Base-by-base conservation (phyloP, 2,888 invertebrate species). In the Leucania comma region DNA sequence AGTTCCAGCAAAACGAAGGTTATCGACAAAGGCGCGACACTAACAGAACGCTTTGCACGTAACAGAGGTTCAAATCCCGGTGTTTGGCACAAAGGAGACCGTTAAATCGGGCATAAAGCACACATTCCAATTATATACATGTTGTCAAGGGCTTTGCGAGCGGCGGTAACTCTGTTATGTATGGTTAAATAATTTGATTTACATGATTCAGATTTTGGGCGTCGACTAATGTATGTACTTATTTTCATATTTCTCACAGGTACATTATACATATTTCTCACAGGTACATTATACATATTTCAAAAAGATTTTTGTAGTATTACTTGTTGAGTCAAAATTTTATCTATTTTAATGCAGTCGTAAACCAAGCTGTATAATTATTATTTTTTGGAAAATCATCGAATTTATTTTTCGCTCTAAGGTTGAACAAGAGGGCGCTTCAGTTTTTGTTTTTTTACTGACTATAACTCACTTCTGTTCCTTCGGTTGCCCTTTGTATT, bases 111-210 rank as follows among this genome's bases (percentile, higher is more conserved):
- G 60, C 71, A 71, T 64, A 61, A 61, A 71, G 54, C 60, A 53
- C 38, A 81, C 46, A 71, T 62, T 71, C 56, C 67, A 65, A 77
- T 81, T 71, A 68, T 67, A 67, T 46, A 38, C 38, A 64, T 24
- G 35, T 64, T 69, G 56, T 26, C 56, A 60, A 61, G 24, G 57
- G 29, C 12, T 51, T 59, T n/a, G 22, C 20, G 50, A 38, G 20
- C 35, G 50, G 3, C n/a, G 53, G 46, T 66, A 50, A 51, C 26
- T 51, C 26, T 17, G 56, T 75, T 80, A 68, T 38, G 48, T 80
- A 67, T 42, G 35, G 53, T 58, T 57, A n/a, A 56, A 24, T 74
- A 24, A 73, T 61, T 26, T 60, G 54, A 72, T 64, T 63, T 64
- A 53, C 57, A 46, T 57, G 38, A 22, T 64, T 61, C 42, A 22